phyloP scores from a whole-genome alignment of 2,888 invertebrate genomes.

The Hololepta plana region DNA sequence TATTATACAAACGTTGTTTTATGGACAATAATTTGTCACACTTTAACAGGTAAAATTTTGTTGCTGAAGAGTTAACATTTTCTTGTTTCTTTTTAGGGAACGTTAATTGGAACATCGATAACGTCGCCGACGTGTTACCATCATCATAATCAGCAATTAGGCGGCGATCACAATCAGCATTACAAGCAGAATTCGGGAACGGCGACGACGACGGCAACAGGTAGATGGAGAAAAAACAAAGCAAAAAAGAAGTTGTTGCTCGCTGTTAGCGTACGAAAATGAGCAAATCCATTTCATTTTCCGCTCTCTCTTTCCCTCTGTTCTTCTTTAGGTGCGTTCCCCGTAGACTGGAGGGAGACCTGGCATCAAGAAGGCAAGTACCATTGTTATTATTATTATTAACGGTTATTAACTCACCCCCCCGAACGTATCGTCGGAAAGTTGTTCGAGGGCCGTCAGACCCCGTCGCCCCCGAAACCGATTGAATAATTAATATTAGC shows the following conservation, averaged over 20 bases:
- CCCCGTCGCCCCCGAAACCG: too few species aligned
- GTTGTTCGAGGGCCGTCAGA: too few species aligned
- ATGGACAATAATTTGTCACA: too few species aligned
- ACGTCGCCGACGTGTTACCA: conserved; percentile 17
- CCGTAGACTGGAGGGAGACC: conserved; percentile 27
- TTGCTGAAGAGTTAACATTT: conserved; percentile 4
- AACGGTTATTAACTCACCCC: too few species aligned
- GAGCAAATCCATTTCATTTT: conserved; percentile 6
- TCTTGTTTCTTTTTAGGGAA: conserved; percentile 13
- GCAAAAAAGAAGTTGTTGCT: too few species aligned
- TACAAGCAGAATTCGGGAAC: too few species aligned
- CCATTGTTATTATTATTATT: too few species aligned
- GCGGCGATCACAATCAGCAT: conserved; percentile 20
- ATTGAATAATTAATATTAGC: too few species aligned
- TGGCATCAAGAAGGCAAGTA: conserved; percentile 31
- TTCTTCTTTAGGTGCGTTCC: conserved; percentile 24
- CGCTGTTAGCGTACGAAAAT: conserved; percentile 5
- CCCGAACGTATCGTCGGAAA: too few species aligned
- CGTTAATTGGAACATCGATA: conserved; percentile 15
- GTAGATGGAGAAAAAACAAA: too few species aligned
- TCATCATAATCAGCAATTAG: conserved; percentile 20
- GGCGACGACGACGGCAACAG: conserved; percentile 17
- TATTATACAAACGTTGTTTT: too few species aligned
- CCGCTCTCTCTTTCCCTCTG: conserved; percentile 8
- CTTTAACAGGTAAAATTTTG: too few species aligned